These are phyloP conservation scores for Turritopsis rubra DNA, from an alignment of 30 jellyfish, hydroid and myxozoan genomes.

Conservation along the genomic window DNA sequence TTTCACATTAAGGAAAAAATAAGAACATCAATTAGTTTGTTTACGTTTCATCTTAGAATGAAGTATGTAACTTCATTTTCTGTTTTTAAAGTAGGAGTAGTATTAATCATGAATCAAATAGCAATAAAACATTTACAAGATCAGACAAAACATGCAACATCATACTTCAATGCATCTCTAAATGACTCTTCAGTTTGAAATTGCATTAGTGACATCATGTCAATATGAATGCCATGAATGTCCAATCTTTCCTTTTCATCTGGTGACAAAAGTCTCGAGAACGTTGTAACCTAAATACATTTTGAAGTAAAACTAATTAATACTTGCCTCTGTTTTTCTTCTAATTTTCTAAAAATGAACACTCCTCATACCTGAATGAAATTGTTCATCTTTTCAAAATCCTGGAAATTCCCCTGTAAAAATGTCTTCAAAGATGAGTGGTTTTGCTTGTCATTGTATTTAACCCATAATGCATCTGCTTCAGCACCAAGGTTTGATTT, in stretches of 20 bases:
- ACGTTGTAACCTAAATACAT: conserved; percentile 60
- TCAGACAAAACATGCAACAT: neutral
- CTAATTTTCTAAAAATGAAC: too few species aligned
- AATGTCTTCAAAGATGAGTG: conserved; percentile 30
- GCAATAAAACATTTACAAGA: neutral
- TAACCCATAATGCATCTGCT: conserved; percentile 22
- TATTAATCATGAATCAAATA: too few species aligned
- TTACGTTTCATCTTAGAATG: too few species aligned
- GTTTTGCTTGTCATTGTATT: conserved; percentile 28
- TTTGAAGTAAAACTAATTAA: too few species aligned
- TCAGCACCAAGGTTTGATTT: conserved; percentile 7
- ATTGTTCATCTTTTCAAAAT: neutral
- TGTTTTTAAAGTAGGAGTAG: too few species aligned
- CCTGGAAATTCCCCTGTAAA: neutral
- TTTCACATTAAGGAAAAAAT: too few species aligned
- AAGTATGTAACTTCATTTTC: too few species aligned
- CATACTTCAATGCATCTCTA: conserved; percentile 48
- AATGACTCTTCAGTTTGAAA: conserved; percentile 61
- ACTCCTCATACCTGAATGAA: neutral
- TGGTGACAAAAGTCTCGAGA: conserved; percentile 62
- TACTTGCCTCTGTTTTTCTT: too few species aligned
- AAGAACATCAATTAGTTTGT: too few species aligned
- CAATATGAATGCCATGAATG: conserved; percentile 16
- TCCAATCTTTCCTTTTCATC: conserved; percentile 28
- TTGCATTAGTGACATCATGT: conserved; percentile 47